Evolutionary conservation across 2,113 vertebrate species (phyloP).

Genomic region (Orcinus orca): DNA sequence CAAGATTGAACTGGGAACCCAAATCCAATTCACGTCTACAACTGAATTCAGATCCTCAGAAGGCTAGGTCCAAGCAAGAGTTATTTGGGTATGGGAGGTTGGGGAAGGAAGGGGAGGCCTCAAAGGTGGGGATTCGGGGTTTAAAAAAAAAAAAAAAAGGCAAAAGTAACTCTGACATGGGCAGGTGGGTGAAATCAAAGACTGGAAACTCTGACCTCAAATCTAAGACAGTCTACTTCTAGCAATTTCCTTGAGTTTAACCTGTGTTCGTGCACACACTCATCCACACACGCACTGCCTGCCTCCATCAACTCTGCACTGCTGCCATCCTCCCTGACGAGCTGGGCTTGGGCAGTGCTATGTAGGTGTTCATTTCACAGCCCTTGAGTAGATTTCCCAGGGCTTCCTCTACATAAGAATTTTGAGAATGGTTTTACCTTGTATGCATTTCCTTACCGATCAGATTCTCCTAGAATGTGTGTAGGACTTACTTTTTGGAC

Average conservation of each 20-base stretch:
- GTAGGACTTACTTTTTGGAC: background rate
- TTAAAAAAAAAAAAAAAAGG: background rate
- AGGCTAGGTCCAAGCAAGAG: background rate
- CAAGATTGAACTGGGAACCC: rapidly evolving
- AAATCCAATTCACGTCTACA: background rate
- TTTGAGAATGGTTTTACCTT: background rate
- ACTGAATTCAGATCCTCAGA: background rate
- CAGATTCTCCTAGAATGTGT: background rate
- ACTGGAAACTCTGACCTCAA: background rate
- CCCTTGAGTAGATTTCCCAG: background rate
- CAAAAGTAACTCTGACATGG: background rate
- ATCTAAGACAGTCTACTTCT: background rate
- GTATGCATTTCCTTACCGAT: background rate
- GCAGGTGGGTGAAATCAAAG: background rate
- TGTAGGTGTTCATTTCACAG: background rate
- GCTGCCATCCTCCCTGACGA: background rate
- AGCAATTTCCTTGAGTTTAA: background rate
- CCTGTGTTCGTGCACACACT: rapidly evolving
- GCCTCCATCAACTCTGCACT: rapidly evolving
- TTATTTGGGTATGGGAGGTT: background rate
- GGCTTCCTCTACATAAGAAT: background rate
- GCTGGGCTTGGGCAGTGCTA: rapidly evolving
- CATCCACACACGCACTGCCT: rapidly evolving
- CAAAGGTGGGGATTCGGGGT: too few relatives aligned
- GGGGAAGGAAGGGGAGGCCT: background rate